Base-by-base conservation (phyloP, 2,113 vertebrate genomes). In the Tonatia bakeri region DNA sequence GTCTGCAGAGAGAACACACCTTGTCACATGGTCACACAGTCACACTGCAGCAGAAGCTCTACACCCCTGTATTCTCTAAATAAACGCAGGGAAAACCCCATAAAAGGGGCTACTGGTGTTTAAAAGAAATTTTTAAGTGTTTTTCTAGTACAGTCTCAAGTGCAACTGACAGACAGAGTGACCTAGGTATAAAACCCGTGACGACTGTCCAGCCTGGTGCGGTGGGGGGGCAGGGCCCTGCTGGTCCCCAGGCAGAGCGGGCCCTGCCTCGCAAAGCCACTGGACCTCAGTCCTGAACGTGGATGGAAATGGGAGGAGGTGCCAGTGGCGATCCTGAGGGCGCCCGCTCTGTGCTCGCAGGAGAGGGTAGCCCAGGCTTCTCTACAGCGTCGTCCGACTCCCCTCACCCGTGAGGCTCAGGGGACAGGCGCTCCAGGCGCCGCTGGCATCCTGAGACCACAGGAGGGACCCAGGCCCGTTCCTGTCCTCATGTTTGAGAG, bases 31-130 rank as follows among this genome's bases (percentile, higher is more conserved):
- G 8, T 2, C 59, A n/a, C 40, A 76, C 0, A 0, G 12, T 11
- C 9, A 1, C 9, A 14, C 28, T 15, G 52, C 26, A 12, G 22
- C 3, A n/a, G 1, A 4, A 2, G 10, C 52, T n/a, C 67, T 3
- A 1, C 2, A 28, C 47, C 2, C 43, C 81, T 33, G 10, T 13
- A 3, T 59, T 45, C 80, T 36, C 83, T 87, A 54, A 67, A 43
- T 45, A 87, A 70, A 59, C 36, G 40, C 50, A 31, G 2, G n/a
- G 11, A 36, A 45, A 43, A 45, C 69, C 19, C 20, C 52, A 19
- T 33, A 13, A 76, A 65, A 45, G 38, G 1, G 47, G 77, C 40
- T 43, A 14, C 24, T 14, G 38, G 17, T 64, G 12, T 24, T 31
- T 31, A 80, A 38, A 84, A 31, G 31, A 8, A 10, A 9, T 9